These are phyloP conservation scores for Petrocephalus schoutedeni DNA, from an alignment of 2,797 vertebrate genomes.

Conservation along the genomic window DNA sequence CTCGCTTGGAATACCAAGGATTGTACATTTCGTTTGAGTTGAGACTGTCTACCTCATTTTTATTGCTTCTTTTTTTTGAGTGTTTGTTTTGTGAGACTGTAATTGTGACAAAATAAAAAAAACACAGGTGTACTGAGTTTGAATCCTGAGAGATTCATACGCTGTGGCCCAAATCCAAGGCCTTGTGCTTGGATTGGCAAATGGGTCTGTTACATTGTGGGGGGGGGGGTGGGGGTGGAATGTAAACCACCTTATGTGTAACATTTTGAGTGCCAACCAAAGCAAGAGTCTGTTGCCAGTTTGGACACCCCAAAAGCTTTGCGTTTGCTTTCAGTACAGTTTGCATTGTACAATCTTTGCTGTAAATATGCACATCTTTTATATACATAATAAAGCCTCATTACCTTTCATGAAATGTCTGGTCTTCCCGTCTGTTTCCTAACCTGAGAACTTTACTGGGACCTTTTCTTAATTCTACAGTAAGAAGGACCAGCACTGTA, in stretches of 20 bases:
- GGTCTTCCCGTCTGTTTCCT: slow-evolving; percentile 3
- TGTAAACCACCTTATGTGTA: not conserved
- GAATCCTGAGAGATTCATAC: not conserved
- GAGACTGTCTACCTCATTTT: slow-evolving; percentile 71
- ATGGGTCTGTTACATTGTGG: not conserved
- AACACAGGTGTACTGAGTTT: not conserved
- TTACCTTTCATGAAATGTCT: slow-evolving; percentile 35
- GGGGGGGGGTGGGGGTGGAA: not conserved
- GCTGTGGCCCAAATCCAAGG: not conserved
- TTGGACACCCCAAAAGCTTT: slow-evolving; percentile 52
- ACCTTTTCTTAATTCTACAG: not conserved
- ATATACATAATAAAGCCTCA: slow-evolving; percentile 57
- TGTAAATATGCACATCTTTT: slow-evolving; percentile 63
- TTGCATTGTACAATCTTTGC: slow-evolving; percentile 37
- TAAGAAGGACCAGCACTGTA: not conserved
- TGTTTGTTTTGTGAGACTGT: not conserved
- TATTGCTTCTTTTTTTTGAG: slow-evolving; percentile 48
- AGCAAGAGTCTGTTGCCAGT: slow-evolving; percentile 54
- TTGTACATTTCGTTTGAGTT: slow-evolving; percentile 42
- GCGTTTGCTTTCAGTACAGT: slow-evolving; percentile 40
- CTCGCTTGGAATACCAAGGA: slow-evolving; percentile 36
- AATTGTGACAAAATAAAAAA: not conserved
- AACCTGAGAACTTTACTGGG: not conserved
- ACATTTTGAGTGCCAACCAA: slow-evolving; percentile 34
- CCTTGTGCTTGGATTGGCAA: not conserved